Evolutionary conservation across 2,888 invertebrate genomes (phyloP).

Genomic region (Malthinus flaveolus): DNA sequence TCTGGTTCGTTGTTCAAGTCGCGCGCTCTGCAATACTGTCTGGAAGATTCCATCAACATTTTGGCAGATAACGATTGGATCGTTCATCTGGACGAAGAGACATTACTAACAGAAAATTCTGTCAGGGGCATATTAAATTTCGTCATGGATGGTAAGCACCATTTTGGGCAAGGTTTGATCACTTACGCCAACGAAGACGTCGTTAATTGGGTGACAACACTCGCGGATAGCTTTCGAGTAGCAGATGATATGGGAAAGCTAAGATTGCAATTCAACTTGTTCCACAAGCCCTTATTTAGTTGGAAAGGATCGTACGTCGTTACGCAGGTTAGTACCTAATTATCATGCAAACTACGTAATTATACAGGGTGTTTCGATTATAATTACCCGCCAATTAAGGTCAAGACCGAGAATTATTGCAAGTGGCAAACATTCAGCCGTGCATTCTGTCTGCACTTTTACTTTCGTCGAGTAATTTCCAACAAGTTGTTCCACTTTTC

Average conservation of each 20-base stretch:
- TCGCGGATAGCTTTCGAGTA: constrained; percentile 94
- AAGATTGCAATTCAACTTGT: constrained; percentile 86
- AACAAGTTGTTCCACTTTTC: too few species aligned
- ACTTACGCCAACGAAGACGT: constrained; percentile 96
- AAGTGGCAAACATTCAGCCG: too few species aligned
- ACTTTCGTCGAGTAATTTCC: too few species aligned
- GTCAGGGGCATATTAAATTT: constrained; percentile 91
- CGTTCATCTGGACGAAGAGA: constrained; percentile 97
- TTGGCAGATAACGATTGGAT: constrained; percentile 91
- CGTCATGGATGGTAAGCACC: constrained; percentile 90
- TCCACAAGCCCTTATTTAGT: constrained; percentile 93
- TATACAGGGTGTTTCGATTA: too few species aligned
- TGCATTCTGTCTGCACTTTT: too few species aligned
- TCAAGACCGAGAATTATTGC: too few species aligned
- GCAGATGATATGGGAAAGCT: constrained; percentile 98
- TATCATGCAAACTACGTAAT: too few species aligned
- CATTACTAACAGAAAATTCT: constrained; percentile 89
- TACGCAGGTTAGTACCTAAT: constrained; percentile 72
- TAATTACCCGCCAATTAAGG: too few species aligned
- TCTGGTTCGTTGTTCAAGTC: constrained; percentile 94
- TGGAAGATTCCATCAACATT: constrained; percentile 86
- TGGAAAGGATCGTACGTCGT: constrained; percentile 99
- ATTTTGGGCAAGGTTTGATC: constrained; percentile 94
- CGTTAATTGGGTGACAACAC: constrained; percentile 94
- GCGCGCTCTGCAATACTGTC: constrained; percentile 91